Conservation (phyloP, 2,888 invertebrate genomes). For the Syrphus vitripennis region DNA sequence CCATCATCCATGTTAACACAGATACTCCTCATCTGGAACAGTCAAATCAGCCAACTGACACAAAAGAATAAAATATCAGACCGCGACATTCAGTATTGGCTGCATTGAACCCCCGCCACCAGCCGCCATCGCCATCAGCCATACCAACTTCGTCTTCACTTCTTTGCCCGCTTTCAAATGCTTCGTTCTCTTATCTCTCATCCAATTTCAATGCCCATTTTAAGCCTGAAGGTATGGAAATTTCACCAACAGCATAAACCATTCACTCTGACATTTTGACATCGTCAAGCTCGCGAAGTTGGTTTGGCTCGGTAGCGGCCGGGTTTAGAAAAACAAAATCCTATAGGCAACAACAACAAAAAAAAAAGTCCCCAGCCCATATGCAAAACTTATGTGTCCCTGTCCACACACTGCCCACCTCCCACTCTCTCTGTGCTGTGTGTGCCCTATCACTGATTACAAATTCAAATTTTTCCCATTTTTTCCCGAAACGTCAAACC, state of each 20-base stretch:
- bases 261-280: constrained; percentile 63
- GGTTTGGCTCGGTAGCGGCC: not conserved
- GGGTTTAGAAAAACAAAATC: constrained; percentile 9
- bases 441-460: constrained; percentile 54
- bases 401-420: constrained; percentile 17
- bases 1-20: constrained; percentile 43
- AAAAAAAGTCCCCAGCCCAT: constrained; percentile 17
- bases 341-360: not conserved
- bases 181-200: not conserved
- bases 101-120: not conserved
- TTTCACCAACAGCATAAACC: constrained; percentile 62
- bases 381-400: constrained; percentile 52
- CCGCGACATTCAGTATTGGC: not conserved
- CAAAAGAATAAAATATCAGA: constrained; percentile 59
- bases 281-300: constrained; percentile 46
- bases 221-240: constrained; percentile 49
- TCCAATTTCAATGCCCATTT: constrained; percentile 37
- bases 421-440: constrained; percentile 2
- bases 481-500: constrained; percentile 63
- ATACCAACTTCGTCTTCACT: not conserved
- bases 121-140: not conserved
- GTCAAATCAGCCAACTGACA: constrained; percentile 57
- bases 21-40: constrained; percentile 8
- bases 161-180: not conserved
- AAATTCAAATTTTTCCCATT: constrained; percentile 69